Percentiles rank a stretch among this genome's conserved stretches.
phyloP scores from a whole-genome alignment of 1,140 invertebrate species.

The Hylyphantes graminicola region DNA sequence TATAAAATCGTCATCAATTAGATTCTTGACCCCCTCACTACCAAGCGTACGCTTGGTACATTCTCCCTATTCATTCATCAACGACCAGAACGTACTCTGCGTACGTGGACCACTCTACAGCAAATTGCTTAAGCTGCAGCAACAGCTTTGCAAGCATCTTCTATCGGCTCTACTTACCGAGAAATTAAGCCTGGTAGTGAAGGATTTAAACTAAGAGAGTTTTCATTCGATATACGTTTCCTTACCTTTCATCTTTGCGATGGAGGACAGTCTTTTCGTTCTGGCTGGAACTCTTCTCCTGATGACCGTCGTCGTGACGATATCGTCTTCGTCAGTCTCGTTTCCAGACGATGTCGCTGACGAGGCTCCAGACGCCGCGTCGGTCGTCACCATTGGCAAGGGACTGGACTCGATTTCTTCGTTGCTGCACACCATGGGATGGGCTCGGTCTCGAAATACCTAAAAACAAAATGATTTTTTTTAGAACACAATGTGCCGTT shows the following conservation, averaged over 20 bases:
- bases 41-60: no score
- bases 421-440: constrained; percentile 73
- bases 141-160: no score
- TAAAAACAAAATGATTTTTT: constrained; percentile 61
- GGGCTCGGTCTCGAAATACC: constrained; percentile 74
- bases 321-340: constrained; percentile 73
- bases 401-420: constrained; percentile 64
- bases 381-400: constrained; percentile 65
- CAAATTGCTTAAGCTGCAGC: no score
- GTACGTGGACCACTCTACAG: no score
- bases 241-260: constrained; percentile 39
- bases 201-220: no score
- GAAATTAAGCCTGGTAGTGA: no score
- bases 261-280: constrained; percentile 63
- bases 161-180: no score
- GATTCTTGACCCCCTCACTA: no score
- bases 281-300: constrained; percentile 66
- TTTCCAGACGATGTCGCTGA: constrained; percentile 71
- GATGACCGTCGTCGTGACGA: constrained; percentile 74
- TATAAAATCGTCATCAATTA: no score
- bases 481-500: no score
- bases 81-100: no score
- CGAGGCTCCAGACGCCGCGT: constrained; percentile 64
- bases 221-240: not conserved
- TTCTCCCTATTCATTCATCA: no score